Evolutionary conservation across 2,797 vertebrate genomes (phyloP).

Genomic region (Synaphobranchus kaupii): DNA sequence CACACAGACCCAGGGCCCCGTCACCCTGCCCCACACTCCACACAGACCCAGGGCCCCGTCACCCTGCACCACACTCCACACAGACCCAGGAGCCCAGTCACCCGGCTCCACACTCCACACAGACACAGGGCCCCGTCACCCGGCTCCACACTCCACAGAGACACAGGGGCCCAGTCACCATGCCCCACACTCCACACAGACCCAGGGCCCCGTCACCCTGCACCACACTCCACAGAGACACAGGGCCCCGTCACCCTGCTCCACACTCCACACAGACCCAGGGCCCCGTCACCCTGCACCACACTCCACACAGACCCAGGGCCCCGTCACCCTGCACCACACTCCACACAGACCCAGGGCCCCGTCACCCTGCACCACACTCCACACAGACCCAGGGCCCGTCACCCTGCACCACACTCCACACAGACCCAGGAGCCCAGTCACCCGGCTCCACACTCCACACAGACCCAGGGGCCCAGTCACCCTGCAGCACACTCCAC

Average conservation of each 20-base stretch:
- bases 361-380: too few species aligned
- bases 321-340: background rate
- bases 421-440: background rate
- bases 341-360: background rate
- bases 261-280: too few species aligned
- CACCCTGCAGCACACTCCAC: too few species aligned
- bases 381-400: background rate
- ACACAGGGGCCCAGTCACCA: background rate
- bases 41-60: background rate
- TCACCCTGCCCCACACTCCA: background rate
- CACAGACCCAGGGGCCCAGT: background rate
- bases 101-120: background rate
- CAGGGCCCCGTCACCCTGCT: background rate
- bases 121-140: background rate
- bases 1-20: background rate
- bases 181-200: background rate
- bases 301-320: too few species aligned
- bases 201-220: background rate
- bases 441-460: too few species aligned
- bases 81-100: background rate
- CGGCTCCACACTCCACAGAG: background rate
- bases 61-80: too few species aligned
- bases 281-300: too few species aligned
- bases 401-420: background rate
- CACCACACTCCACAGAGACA: too few species aligned